Conservation (phyloP, 1,140 invertebrate genomes). For the Pseudomyrmex concolor region DNA sequence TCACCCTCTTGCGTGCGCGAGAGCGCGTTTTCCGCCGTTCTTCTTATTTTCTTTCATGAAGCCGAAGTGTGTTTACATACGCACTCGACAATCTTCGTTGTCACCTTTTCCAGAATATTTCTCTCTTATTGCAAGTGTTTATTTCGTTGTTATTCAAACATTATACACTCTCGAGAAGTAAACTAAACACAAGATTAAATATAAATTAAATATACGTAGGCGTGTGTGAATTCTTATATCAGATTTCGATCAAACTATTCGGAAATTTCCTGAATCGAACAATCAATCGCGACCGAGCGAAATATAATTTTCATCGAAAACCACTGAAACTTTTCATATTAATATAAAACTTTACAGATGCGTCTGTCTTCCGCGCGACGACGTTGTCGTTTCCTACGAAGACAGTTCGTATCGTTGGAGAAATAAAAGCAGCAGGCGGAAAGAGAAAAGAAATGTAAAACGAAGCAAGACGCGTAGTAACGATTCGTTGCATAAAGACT, state of each 20-base stretch:
- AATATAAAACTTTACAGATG: background rate
- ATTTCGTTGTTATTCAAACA: conserved; percentile 9
- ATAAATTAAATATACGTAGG: background rate
- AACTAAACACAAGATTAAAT: background rate
- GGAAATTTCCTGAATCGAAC: too few species aligned
- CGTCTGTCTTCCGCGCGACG: background rate
- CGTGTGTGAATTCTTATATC: too few species aligned
- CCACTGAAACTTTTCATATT: background rate
- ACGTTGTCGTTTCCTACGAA: conserved; percentile 19
- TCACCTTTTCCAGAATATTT: conserved; percentile 25
- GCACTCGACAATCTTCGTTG: conserved; percentile 40
- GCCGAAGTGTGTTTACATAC: conserved; percentile 54
- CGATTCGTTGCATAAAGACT: conserved; percentile 56
- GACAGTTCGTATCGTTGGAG: conserved; percentile 45
- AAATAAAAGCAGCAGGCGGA: conserved; percentile 17
- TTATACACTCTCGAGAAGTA: background rate
- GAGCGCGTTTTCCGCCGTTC: conserved; percentile 38
- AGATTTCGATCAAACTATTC: too few species aligned
- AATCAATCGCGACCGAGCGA: too few species aligned
- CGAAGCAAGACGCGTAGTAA: conserved; percentile 41
- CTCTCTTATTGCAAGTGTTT: background rate
- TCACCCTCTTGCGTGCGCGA: conserved; percentile 18
- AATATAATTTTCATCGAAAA: too few species aligned
- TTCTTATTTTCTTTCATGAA: conserved; percentile 56
- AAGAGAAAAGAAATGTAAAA: conserved; percentile 36